phyloP scores from a whole-genome alignment of 2,888 invertebrate genomes.

The Helicoverpa assulta region DNA sequence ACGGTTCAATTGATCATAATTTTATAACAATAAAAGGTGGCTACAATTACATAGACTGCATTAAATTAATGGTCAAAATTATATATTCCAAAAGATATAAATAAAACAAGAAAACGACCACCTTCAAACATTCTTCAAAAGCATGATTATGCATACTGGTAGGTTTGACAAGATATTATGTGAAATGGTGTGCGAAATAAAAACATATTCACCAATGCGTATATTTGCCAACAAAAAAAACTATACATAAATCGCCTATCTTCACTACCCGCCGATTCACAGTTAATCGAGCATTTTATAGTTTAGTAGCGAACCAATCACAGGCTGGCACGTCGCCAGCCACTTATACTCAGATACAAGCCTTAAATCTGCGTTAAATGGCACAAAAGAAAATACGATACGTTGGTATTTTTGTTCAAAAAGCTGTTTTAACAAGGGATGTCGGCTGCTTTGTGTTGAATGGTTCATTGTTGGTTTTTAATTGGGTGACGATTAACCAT shows the following conservation, averaged over 20 bases:
- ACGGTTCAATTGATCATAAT: no score
- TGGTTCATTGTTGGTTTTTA: not conserved
- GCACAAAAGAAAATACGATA: not conserved
- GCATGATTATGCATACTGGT: no score
- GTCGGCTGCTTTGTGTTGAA: not conserved
- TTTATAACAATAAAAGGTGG: no score
- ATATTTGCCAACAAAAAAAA: not conserved
- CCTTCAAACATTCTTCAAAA: no score
- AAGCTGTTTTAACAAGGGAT: not conserved
- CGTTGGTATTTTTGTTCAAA: not conserved
- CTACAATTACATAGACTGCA: no score
- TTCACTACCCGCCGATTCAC: not conserved
- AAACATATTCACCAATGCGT: not conserved
- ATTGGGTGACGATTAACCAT: no score
- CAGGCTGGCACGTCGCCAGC: conserved; percentile 9
- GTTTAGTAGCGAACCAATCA: conserved; percentile 4
- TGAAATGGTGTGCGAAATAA: not conserved
- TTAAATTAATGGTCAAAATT: no score
- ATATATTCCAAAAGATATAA: no score
- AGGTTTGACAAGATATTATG: no score
- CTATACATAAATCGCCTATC: not conserved
- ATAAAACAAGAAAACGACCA: no score
- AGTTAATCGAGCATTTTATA: conserved; percentile 8
- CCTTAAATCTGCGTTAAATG: not conserved
- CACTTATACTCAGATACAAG: not conserved